phyloP scores from a whole-genome alignment of 1,140 invertebrate species.

The Ostrea edulis region DNA sequence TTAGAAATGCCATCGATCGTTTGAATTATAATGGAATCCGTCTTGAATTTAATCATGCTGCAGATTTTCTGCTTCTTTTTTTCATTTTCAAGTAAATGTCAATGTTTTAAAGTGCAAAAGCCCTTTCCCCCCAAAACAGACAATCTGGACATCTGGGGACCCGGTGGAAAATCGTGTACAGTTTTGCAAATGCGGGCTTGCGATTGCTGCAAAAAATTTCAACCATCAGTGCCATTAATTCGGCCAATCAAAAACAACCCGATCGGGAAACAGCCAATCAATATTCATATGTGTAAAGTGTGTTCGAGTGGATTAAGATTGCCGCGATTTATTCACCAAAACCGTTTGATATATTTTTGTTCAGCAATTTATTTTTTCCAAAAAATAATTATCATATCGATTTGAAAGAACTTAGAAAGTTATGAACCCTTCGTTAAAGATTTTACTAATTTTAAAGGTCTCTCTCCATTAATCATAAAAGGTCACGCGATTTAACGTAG shows the following conservation, averaged over 20 bases:
- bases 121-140: no score
- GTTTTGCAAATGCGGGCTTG: not conserved
- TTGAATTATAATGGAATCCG: constrained; percentile 30
- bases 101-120: not conserved
- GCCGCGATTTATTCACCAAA: not conserved
- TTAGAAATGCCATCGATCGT: constrained; percentile 34
- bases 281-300: not conserved
- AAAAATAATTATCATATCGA: no score
- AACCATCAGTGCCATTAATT: not conserved
- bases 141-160: no score
- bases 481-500: no score
- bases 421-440: no score
- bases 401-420: no score
- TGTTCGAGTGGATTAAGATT: not conserved
- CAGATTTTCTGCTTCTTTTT: not conserved
- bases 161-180: no score
- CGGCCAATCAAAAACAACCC: constrained; percentile 6
- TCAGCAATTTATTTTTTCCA: not conserved
- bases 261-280: not conserved
- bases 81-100: not conserved
- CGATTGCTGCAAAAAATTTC: not conserved
- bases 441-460: no score
- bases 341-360: not conserved
- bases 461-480: no score
- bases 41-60: not conserved